These are phyloP conservation scores for Labrus mixtus DNA, from an alignment of 2,113 vertebrate genomes.

Conservation along the genomic window DNA sequence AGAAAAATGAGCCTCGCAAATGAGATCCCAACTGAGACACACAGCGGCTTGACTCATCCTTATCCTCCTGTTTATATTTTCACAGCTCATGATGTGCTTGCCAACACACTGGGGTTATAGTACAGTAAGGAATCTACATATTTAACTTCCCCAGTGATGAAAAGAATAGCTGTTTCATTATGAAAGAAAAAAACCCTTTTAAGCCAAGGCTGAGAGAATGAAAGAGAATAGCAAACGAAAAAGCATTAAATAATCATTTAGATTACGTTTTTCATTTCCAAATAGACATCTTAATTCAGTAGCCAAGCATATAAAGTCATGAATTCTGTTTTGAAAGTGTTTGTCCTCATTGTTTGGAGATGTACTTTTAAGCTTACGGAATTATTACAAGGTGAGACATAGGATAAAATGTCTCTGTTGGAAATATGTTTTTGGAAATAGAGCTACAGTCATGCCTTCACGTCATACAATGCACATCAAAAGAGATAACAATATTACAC, in stretches of 20 bases:
- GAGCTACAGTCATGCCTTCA: not conserved
- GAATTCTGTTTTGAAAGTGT: not conserved
- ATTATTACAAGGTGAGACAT: not conserved
- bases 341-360: not conserved
- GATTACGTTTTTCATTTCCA: not conserved
- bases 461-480: too few relatives aligned
- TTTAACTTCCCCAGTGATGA: conserved; percentile 34
- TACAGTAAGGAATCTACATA: conserved; percentile 48
- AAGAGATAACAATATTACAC: too few relatives aligned
- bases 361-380: not conserved
- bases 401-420: not conserved
- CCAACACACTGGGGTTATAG: conserved; percentile 42
- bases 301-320: too few relatives aligned
- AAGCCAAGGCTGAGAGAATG: conserved; percentile 25
- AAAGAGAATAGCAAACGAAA: conserved; percentile 10
- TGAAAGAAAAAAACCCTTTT: conserved; percentile 14
- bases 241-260: conserved; percentile 13
- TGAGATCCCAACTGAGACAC: conserved; percentile 43
- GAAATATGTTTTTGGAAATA: not conserved
- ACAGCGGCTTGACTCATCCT: conserved; percentile 52
- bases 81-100: conserved; percentile 48
- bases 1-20: conserved; percentile 20
- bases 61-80: conserved; percentile 27
- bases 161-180: conserved; percentile 30
- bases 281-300: too few relatives aligned